Percentiles rank a stretch among this genome's conserved stretches.
Conservation (phyloP, 1,140 invertebrate species). For the Pseudomyrmex gracilis region DNA sequence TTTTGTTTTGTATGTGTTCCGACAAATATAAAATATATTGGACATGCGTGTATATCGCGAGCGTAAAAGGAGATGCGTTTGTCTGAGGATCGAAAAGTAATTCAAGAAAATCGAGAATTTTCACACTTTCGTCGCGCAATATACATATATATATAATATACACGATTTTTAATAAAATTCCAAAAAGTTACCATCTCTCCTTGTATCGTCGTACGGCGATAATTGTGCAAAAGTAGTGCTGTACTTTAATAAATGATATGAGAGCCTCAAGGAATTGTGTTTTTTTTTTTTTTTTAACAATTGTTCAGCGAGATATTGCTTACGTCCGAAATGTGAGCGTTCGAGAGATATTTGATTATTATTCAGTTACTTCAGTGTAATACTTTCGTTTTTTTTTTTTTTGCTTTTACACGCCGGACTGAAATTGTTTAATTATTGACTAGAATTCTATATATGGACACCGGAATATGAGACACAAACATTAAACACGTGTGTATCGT, state of each 20-base stretch:
- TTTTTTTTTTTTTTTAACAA: constrained; percentile 10
- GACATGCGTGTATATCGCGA: constrained; percentile 39
- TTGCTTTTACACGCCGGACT: neutral
- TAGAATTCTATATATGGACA: constrained; percentile 11
- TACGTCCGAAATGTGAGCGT: constrained; percentile 36
- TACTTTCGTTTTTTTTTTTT: constrained; percentile 47
- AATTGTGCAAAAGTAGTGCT: constrained; percentile 21
- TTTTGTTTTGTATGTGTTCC: constrained; percentile 32
- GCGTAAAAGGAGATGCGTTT: constrained; percentile 26
- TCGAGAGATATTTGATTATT: neutral
- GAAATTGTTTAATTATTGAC: constrained; percentile 45
- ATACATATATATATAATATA: neutral
- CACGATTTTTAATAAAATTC: constrained; percentile 51
- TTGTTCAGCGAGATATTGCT: constrained; percentile 54
- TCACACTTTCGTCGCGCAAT: constrained; percentile 1
- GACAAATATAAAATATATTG: constrained; percentile 54
- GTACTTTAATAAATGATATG: neutral
- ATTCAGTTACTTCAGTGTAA: constrained; percentile 16
- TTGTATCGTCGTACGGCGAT: neutral
- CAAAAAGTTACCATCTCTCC: neutral
- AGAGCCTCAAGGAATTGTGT: constrained; percentile 24
- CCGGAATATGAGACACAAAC: neutral
- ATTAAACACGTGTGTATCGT: constrained; percentile 17
- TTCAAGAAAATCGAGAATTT: constrained; percentile 35
- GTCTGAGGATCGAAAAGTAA: constrained; percentile 41